These are phyloP conservation scores for Piliocolobus tephrosceles DNA, from an alignment of 2,113 vertebrate genomes.

Conservation along the genomic window DNA sequence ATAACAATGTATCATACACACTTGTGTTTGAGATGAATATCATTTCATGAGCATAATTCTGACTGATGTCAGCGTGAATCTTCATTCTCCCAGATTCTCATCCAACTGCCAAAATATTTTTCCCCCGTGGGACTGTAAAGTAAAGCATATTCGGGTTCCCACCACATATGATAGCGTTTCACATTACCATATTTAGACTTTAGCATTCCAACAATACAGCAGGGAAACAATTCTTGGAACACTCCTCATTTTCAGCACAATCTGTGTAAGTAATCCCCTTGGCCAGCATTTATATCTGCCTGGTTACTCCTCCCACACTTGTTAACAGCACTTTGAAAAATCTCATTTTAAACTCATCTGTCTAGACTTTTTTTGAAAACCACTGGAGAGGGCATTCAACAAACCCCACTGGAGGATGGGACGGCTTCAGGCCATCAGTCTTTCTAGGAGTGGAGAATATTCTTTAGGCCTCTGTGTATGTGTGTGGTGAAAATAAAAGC, in stretches of 20 bases:
- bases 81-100: slow-evolving; percentile 51
- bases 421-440: neutral
- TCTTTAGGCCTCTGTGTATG: neutral
- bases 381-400: slow-evolving; percentile 3
- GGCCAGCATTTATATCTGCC: slow-evolving; percentile 34
- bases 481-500: neutral
- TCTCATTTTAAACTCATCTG: slow-evolving; percentile 35
- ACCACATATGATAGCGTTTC: slow-evolving; percentile 49
- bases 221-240: slow-evolving; percentile 48
- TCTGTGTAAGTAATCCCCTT: slow-evolving; percentile 4
- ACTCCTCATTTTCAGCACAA: slow-evolving; percentile 58
- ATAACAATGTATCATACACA: slow-evolving; percentile 30
- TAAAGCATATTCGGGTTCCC: slow-evolving; percentile 54
- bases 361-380: slow-evolving; percentile 4
- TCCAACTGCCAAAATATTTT: slow-evolving; percentile 65
- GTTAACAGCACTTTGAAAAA: slow-evolving; percentile 54
- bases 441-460: slow-evolving; percentile 9
- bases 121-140: slow-evolving; percentile 55
- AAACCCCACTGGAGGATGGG: neutral
- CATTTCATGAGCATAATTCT: slow-evolving; percentile 32
- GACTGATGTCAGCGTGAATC: slow-evolving; percentile 44
- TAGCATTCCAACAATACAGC: slow-evolving; percentile 49
- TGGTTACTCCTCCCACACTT: slow-evolving; percentile 39
- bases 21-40: slow-evolving; percentile 39
- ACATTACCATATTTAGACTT: slow-evolving; percentile 64